These are phyloP conservation scores for Numenius arquata DNA, from an alignment of 2,113 vertebrate genomes.

Conservation along the genomic window DNA sequence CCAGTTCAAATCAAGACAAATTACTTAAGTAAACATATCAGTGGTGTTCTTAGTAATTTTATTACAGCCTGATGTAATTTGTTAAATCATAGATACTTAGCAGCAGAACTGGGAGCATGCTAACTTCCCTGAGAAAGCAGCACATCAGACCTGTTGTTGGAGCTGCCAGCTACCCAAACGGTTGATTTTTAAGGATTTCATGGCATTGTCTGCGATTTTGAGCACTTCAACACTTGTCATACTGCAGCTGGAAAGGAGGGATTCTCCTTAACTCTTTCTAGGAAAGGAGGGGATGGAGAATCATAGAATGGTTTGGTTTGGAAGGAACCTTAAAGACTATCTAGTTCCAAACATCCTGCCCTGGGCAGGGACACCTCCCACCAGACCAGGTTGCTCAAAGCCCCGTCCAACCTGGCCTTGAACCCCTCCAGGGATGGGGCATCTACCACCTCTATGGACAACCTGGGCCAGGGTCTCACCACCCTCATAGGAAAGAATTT, in stretches of 20 bases:
- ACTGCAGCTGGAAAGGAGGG: accelerated
- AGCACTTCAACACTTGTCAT: neutral
- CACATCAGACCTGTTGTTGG: neutral
- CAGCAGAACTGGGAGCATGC: neutral
- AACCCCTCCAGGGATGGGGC: neutral
- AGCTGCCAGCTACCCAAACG: neutral
- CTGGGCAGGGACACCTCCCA: neutral
- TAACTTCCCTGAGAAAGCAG: neutral
- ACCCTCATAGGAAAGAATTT: too few species aligned
- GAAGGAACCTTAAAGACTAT: too few species aligned
- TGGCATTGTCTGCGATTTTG: neutral
- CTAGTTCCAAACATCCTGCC: too few species aligned
- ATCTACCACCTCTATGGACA: too few species aligned
- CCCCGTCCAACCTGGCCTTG: neutral
- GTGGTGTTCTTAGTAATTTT: neutral
- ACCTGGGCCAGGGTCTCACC: too few species aligned
- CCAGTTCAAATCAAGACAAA: neutral
- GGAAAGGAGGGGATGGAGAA: neutral
- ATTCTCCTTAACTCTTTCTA: neutral
- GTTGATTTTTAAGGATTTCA: neutral
- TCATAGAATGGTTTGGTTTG: too few species aligned
- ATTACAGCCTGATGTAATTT: neutral
- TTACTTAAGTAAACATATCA: neutral
- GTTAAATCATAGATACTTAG: neutral
- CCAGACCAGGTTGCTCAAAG: neutral